Evolutionary conservation across 2,797 vertebrate genomes (phyloP), one percentile per base, ranked within the genome.

Genomic region (Salarias fasciatus): DNA sequence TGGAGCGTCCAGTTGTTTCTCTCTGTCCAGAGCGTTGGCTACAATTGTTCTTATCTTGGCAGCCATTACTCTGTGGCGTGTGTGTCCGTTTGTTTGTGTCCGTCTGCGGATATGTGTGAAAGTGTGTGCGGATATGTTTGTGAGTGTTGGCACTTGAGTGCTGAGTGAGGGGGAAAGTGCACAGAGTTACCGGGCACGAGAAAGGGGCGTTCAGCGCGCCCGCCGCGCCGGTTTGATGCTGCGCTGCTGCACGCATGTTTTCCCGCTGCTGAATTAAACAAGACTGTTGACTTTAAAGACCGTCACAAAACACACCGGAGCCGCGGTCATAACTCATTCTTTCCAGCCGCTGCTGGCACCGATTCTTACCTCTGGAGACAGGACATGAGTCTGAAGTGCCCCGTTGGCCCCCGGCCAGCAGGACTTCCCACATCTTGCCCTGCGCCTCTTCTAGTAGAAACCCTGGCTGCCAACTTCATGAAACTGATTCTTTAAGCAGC

Each of bases 41-140:
- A 80, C 84, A 84, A 24, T 86, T 86, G 85, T 89, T 87, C 79
- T 87, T 73, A 87, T 83, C 87, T 85, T 85, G 86, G 83, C 83
- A 86, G 60, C 77, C 77, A 49, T 63, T 70, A 43, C 51, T 6
- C 54, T 6, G 63, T 51, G 79, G 76, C 56, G 80, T 86, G 84
- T 86, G 80, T 75, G 73, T 75, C 50, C 72, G 11, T 83, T 83
- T 85, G 82, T 84, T 83, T 86, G 72, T 54, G 74, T 79, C 47
- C 10, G 31, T 75, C 49, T 69, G 82, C 79, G 79, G 84, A 86
- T 81, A 83, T 72, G 83, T 86, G 82, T 84, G 77, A 86, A 86
- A 85, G 87, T 83, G 84, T 85, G 85, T 77, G 80, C 69, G 78
- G 85, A 86, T 89, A 47, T 80, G 80, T 82, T 78, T 77, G 77